A percentile compares a stretch with the other conserved stretches of the same genome.
Evolutionary conservation across 2,888 invertebrate genomes (phyloP).

Genomic region (Mythimna lalbum): DNA sequence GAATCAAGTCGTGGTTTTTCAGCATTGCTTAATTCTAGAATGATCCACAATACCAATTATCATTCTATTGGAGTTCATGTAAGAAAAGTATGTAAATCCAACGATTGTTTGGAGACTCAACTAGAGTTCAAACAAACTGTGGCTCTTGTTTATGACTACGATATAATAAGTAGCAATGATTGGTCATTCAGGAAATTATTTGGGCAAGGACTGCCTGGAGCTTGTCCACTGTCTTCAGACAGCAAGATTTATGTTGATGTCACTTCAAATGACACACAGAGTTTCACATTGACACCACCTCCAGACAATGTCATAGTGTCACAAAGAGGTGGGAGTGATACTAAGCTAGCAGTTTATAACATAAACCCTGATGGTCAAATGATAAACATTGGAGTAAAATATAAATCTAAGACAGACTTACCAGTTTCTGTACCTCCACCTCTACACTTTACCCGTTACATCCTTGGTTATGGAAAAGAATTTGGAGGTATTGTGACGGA

Average conservation of each 20-base stretch:
- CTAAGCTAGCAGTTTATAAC: conserved; percentile 93
- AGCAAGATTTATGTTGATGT: conserved; percentile 96
- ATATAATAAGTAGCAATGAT: conserved; percentile 92
- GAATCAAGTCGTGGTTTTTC: conserved; percentile 97
- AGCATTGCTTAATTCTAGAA: conserved; percentile 96
- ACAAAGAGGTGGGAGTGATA: conserved; percentile 93
- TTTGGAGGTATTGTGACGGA: conserved; percentile 97
- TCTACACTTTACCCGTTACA: conserved; percentile 94
- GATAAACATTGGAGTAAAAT: conserved; percentile 93
- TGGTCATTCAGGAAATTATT: conserved; percentile 97
- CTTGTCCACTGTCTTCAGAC: conserved; percentile 94
- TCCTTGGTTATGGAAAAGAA: conserved; percentile 98
- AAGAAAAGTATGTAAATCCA: conserved; percentile 93
- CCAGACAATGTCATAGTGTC: conserved; percentile 91
- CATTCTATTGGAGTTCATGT: conserved; percentile 97
- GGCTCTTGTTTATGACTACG: conserved; percentile 96
- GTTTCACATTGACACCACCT: conserved; percentile 92
- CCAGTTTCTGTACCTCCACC: conserved; percentile 91
- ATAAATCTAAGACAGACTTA: conserved; percentile 86
- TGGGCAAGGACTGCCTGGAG: conserved; percentile 95
- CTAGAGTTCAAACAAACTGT: conserved; percentile 96
- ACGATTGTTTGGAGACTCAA: conserved; percentile 91
- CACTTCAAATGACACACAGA: conserved; percentile 91
- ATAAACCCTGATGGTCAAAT: conserved; percentile 90
- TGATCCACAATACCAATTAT: conserved; percentile 97